Base-by-base conservation (phyloP, 2,113 vertebrate genomes). In the Ascaphus truei region DNA sequence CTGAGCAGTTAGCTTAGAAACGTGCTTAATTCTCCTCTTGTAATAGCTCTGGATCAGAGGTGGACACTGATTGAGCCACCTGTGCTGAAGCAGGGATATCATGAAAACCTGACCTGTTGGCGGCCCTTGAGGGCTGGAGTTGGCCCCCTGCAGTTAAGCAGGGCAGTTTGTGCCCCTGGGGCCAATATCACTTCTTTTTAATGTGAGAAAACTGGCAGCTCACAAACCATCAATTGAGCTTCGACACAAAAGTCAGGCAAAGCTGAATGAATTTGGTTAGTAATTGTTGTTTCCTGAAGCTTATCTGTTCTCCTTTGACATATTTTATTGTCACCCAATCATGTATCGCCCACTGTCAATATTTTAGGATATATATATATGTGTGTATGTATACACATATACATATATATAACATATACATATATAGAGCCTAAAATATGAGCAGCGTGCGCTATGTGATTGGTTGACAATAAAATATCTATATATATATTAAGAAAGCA, bases 191-290 rank as follows among this genome's bases (percentile, higher is more conserved):
- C 78, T 78, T 84, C 81, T 84, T 81, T 87, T 84, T 85, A 86
- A 88, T 85, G 84, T 84, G 84, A 88, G 84, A 84, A 87, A 89
- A 83, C 80, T 83, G 79, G 77, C 82, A 83, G 80, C 82, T 87
- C 81, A 80, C 75, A 88, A 77, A 77, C 81, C 68, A 65, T 85
- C 88, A 85, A 83, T 88, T 84, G 82, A 81, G 80, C 76, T n/a
- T 73, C 75, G 83, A 78, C 83, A 90, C 84, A 88, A 85, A 89
- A 88, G 89, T 88, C 84, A 84, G 87, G 80, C 86, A 87, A 89
- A 90, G 84, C 86, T 89, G 88, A 89, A 89, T 90, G 85, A 89
- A 88, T 86, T 83, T 77, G 80, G 84, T 83, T 86, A 86, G 83
- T 86, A 85, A 90, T 90, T 85, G 87, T 85, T 79, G 76, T 78